Conservation (phyloP, 2,888 invertebrate genomes). For the Lycia hirtaria region DNA sequence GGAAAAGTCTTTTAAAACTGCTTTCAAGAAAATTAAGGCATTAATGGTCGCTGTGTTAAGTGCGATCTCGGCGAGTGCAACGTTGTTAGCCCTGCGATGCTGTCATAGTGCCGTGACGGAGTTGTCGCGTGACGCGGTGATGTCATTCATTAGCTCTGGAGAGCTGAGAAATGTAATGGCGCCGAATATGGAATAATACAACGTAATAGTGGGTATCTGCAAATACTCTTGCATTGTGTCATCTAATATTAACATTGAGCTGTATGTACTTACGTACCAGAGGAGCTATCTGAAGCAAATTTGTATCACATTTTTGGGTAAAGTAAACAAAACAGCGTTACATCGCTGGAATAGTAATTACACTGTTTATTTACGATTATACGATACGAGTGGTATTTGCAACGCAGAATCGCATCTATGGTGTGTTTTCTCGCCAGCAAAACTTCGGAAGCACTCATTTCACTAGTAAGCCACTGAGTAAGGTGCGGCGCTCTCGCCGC, state of each 20-base stretch:
- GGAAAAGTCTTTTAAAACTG: slow-evolving; percentile 82
- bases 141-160: slow-evolving; percentile 15
- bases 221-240: background rate
- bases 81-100: slow-evolving; percentile 29
- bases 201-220: background rate
- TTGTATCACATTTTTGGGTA: background rate
- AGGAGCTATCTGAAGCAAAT: background rate
- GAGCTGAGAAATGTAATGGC: slow-evolving; percentile 1
- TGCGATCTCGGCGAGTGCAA: slow-evolving; percentile 51
- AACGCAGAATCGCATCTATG: no score
- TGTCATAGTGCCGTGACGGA: slow-evolving; percentile 7
- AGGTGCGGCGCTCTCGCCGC: no score
- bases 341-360: no score
- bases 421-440: no score
- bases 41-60: slow-evolving; percentile 73
- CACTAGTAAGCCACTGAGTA: no score
- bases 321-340: no score
- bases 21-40: slow-evolving; percentile 84
- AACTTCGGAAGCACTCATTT: no score
- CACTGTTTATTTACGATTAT: no score
- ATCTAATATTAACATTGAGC: background rate
- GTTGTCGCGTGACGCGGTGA: slow-evolving; percentile 8
- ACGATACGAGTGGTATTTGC: no score
- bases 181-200: no score
- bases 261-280: no score